Percentiles rank a stretch among this genome's conserved stretches.
Conservation (phyloP, 2,888 invertebrate species). For the Seira sanloemensis region DNA sequence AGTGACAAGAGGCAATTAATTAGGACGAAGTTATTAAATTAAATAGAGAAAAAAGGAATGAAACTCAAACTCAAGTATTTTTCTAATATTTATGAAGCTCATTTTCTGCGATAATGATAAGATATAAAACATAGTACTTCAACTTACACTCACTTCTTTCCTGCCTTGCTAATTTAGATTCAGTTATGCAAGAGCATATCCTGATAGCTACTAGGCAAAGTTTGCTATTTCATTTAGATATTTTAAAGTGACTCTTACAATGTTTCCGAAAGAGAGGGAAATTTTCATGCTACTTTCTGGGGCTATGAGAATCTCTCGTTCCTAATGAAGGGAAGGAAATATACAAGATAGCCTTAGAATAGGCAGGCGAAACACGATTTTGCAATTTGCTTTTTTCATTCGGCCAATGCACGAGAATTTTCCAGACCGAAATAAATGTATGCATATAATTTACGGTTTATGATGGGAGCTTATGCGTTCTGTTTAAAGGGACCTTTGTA, state of each 20-base stretch:
- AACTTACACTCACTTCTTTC: not conserved
- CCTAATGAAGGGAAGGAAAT: constrained; percentile 48
- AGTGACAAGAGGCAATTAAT: constrained; percentile 59
- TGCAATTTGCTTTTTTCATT: constrained; percentile 57
- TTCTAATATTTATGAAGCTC: constrained; percentile 53
- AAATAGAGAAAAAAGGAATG: constrained; percentile 34
- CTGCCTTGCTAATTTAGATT: not conserved
- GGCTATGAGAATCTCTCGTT: not conserved
- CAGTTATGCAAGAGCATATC: not conserved
- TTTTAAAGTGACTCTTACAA: not conserved
- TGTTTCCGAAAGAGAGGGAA: not conserved
- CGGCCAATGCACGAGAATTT: constrained; percentile 24
- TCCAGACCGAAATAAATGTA: not conserved
- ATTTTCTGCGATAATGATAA: constrained; percentile 25
- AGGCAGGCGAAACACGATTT: constrained; percentile 55
- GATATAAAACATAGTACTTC: not conserved
- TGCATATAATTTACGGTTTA: not conserved
- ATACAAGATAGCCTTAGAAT: constrained; percentile 38
- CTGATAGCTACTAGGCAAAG: not conserved
- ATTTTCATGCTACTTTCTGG: not conserved
- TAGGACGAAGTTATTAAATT: constrained; percentile 58
- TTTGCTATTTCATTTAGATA: not conserved
- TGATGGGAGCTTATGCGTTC: too few relatives aligned
- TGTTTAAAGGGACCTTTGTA: too few relatives aligned
- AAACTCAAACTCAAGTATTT: constrained; percentile 43